Evolutionary conservation across 2,797 vertebrate genomes (phyloP).

Genomic region (Enteromius treurensis): DNA sequence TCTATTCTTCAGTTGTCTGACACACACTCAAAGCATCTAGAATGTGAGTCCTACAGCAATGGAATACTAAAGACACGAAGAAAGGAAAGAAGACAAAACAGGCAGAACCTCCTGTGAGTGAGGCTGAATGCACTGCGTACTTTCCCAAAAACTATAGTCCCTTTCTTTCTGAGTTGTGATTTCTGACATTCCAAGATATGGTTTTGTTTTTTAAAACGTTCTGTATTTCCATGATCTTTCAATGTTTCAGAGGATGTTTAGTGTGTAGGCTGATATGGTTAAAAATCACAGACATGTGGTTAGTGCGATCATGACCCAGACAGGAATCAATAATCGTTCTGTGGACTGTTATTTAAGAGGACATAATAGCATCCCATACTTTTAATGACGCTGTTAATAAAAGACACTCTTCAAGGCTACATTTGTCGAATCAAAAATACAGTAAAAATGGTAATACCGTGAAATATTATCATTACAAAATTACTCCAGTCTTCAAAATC

Average conservation of each 20-base stretch:
- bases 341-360: not conserved
- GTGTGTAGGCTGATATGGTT: not conserved
- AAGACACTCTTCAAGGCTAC: not conserved
- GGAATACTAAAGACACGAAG: slow-evolving; percentile 66
- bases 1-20: slow-evolving; percentile 37
- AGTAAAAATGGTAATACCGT: not conserved
- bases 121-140: slow-evolving; percentile 3
- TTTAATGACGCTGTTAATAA: slow-evolving; percentile 2
- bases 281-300: not conserved
- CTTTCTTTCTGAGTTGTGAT: not conserved
- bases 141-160: not conserved
- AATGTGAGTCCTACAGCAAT: slow-evolving; percentile 50
- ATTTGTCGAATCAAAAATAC: not conserved
- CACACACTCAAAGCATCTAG: slow-evolving; percentile 47
- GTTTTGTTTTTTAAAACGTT: not conserved
- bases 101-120: slow-evolving; percentile 31
- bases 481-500: not conserved
- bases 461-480: not conserved
- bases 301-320: slow-evolving; percentile 41
- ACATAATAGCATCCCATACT: not conserved
- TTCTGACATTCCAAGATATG: not conserved
- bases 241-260: not conserved
- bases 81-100: slow-evolving; percentile 44
- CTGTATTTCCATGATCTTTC: not conserved
- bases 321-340: slow-evolving; percentile 58